Evolutionary conservation across 1,140 invertebrate genomes (phyloP), one percentile per base, ranked within the genome.

Genomic region (Drosophila ficusphila): DNA sequence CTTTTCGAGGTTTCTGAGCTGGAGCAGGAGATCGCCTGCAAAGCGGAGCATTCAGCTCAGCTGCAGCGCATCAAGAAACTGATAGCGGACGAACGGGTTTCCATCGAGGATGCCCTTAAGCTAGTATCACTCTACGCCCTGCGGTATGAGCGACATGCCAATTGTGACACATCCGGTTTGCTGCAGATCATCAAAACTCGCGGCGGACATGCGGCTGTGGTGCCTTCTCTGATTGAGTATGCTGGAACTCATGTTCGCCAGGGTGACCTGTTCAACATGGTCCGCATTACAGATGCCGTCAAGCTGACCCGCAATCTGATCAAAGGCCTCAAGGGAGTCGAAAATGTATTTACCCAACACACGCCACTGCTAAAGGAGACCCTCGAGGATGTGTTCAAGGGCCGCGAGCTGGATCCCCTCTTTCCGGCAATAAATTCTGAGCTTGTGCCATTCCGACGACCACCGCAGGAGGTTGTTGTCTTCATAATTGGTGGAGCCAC

Each of bases 321-420:
- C 53, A 97, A 97, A 93, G 96, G 96, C 29, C 92, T 98, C 11
- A 96, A 96, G 92, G 98, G 98, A 3, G 97, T 99, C 2, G 98
- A 99, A 91, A 99, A 99, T 92, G 97, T 99, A 68, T 99, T 98
- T 89, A 99, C 98, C 0, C 98, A 99, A 90, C 98, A 99, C 91
- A 96, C 95, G 11, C 98, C 98, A 0, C 90, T 98, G 8, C 85
- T 99, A 1, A 95, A 95, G 79, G 96, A 97, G 89, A 96, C 95
- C 0, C 77, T 99, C 0, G 97, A 98, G 90, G 97, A 98, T 91
- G 92, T 98, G 4, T 94, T 97, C 4, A 98, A 96, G 91, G 97
- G 97, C 3, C 96, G 95, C 90, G 93, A 99, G 12, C 95, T 95
- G 67, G 96, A 97, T 72, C 94, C 95, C 36, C 91, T 94, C 0